Conservation (phyloP, 2,113 vertebrate genomes). For the Apeltes quadracus region DNA sequence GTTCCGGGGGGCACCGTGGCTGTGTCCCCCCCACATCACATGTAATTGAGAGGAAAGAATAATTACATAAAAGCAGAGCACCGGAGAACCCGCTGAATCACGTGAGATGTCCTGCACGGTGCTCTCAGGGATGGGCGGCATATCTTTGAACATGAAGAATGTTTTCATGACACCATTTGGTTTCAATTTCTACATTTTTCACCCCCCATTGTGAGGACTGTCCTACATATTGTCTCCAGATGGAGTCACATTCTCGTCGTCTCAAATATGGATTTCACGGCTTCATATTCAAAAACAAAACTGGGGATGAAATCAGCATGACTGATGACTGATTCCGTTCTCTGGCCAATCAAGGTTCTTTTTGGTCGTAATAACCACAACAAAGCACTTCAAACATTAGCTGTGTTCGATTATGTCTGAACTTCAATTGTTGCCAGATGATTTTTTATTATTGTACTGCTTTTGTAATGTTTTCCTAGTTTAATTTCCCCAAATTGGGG, state of each 20-base stretch:
- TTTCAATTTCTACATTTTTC: constrained; percentile 40
- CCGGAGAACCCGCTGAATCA: background rate
- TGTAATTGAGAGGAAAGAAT: no score
- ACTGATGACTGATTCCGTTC: background rate
- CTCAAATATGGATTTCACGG: constrained; percentile 21
- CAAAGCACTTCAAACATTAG: no score
- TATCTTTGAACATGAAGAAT: constrained; percentile 7
- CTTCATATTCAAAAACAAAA: constrained; percentile 37
- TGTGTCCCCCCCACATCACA: no score
- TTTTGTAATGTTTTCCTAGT: no score
- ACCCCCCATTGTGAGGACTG: constrained; percentile 46
- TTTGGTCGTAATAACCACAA: no score
- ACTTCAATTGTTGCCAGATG: no score
- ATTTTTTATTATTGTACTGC: no score
- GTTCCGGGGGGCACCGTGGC: no score
- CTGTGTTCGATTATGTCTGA: no score
- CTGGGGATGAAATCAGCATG: constrained; percentile 12
- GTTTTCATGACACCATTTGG: constrained; percentile 40
- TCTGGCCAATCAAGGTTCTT: no score
- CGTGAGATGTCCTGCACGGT: background rate
- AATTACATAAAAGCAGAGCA: background rate
- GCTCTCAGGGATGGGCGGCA: background rate
- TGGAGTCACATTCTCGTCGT: constrained; percentile 38
- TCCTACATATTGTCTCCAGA: constrained; percentile 61
- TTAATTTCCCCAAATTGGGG: no score